Percentiles rank a stretch among this genome's conserved stretches.
Evolutionary conservation across 2,113 vertebrate species (phyloP).

Genomic region (Nestor notabilis): DNA sequence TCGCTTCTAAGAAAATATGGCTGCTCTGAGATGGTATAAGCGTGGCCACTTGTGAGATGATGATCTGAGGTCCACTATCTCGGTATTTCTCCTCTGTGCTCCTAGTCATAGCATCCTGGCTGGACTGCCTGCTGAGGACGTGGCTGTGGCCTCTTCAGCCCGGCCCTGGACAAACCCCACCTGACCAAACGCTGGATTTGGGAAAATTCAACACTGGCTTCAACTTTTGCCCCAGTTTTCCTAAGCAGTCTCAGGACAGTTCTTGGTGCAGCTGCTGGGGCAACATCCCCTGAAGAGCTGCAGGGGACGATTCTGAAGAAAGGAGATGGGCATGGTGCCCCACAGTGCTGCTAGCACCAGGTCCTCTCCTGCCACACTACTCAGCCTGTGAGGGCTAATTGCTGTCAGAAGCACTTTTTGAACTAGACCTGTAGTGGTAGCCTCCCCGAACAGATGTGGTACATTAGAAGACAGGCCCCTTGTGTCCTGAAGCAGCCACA

Average conservation of each 20-base stretch:
- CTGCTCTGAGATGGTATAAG: background rate
- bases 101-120: background rate
- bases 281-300: background rate
- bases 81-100: background rate
- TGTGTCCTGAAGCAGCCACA: background rate
- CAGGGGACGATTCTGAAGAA: background rate
- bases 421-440: background rate
- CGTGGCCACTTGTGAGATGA: background rate
- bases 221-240: background rate
- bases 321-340: background rate
- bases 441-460: too few relatives aligned
- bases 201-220: background rate
- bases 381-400: background rate
- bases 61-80: rapidly evolving
- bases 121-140: background rate
- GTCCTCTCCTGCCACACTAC: background rate
- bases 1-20: background rate
- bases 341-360: rapidly evolving
- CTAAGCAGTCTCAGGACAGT: background rate
- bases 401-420: background rate
- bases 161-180: rapidly evolving
- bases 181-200: background rate
- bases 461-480: background rate
- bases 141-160: background rate
- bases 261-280: background rate